Conservation (phyloP, 1,140 invertebrate genomes). For the Zaprionus inermis region DNA sequence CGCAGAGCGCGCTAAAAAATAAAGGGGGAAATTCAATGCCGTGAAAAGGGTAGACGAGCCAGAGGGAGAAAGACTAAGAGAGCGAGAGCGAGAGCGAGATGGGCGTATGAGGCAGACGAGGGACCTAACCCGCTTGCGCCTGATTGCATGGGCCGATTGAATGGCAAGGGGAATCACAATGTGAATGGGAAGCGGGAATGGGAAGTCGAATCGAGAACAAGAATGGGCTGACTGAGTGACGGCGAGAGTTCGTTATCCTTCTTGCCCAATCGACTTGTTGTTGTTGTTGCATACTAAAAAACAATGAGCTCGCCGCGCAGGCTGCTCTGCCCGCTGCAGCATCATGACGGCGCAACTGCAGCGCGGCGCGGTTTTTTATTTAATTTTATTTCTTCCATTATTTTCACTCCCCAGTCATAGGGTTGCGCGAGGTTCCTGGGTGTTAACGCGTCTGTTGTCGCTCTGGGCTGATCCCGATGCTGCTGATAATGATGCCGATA, state of each 20-base stretch:
- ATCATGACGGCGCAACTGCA: slow-evolving; percentile 64
- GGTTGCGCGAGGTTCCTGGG: slow-evolving; percentile 57
- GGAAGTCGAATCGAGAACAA: slow-evolving; percentile 16
- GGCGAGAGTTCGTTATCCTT: slow-evolving; percentile 70
- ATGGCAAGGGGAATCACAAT: slow-evolving; percentile 18
- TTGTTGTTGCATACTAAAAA: neutral
- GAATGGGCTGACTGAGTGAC: slow-evolving; percentile 34
- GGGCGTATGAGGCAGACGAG: neutral
- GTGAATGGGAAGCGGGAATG: slow-evolving; percentile 12
- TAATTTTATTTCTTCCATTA: slow-evolving; percentile 3
- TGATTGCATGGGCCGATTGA: slow-evolving; percentile 30
- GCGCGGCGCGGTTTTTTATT: slow-evolving; percentile 42
- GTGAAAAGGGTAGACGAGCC: slow-evolving; percentile 73
- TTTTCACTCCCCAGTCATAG: slow-evolving; percentile 46
- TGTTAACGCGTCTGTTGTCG: slow-evolving; percentile 54
- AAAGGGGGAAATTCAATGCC: slow-evolving; percentile 78
- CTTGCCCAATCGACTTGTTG: slow-evolving; percentile 52
- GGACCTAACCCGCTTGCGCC: slow-evolving; percentile 10
- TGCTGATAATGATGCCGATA: slow-evolving; percentile 29
- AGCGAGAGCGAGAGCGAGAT: slow-evolving; percentile 12
- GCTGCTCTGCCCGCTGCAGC: slow-evolving; percentile 19
- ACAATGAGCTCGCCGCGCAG: slow-evolving; percentile 57
- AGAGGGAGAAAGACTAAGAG: slow-evolving; percentile 7
- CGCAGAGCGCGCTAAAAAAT: slow-evolving; percentile 45
- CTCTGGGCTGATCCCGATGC: slow-evolving; percentile 26